These are phyloP conservation scores for Eira barbara DNA, from an alignment of 2,113 vertebrate species.

Conservation along the genomic window DNA sequence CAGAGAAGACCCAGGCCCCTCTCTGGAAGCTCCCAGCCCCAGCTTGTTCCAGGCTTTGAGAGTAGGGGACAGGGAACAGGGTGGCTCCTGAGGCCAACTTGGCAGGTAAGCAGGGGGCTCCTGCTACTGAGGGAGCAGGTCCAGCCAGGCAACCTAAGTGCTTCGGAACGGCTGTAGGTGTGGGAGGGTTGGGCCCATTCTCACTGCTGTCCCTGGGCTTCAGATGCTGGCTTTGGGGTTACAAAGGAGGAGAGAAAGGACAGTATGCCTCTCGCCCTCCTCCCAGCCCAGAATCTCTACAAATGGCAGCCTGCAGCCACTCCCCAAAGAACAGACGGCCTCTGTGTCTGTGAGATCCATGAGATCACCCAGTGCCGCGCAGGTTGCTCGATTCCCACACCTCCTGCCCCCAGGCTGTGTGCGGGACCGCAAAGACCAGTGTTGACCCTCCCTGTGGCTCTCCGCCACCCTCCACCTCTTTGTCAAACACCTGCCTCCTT, in stretches of 20 bases:
- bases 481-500: neutral
- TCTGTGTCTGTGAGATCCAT: neutral
- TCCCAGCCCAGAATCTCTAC: neutral
- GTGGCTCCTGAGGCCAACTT: neutral
- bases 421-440: accelerated
- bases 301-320: neutral
- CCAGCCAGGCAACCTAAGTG: neutral
- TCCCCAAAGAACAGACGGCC: neutral
- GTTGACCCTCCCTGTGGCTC: neutral
- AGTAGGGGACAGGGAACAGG: too few species aligned
- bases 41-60: neutral
- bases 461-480: neutral
- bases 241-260: neutral
- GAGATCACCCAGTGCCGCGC: neutral
- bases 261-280: neutral
- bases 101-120: neutral
- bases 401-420: neutral
- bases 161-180: neutral
- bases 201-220: neutral
- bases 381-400: accelerated
- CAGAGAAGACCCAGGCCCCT: neutral
- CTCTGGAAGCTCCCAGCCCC: neutral
- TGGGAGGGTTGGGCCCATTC: neutral
- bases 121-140: neutral
- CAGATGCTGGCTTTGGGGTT: neutral